Conservation (phyloP, 2,797 vertebrate genomes). For the Adrianichthys oophorus region DNA sequence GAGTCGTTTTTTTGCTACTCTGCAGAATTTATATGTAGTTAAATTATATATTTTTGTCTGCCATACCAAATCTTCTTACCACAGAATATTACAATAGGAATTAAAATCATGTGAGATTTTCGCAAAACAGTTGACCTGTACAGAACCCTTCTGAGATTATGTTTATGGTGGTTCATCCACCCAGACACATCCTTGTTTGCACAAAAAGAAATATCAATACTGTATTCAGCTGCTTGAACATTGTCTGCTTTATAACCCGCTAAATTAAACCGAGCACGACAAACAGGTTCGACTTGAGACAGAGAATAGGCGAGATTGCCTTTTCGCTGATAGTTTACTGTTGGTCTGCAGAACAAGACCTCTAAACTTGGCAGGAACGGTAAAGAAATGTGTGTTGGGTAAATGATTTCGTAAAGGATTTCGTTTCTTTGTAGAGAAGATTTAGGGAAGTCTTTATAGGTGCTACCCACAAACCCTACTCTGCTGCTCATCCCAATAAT, state of each 20-base stretch:
- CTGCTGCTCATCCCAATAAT: too few species aligned
- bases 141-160: conserved; percentile 30
- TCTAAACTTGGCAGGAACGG: too few species aligned
- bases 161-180: neutral
- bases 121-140: conserved; percentile 41
- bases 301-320: too few species aligned
- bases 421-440: too few species aligned
- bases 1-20: neutral
- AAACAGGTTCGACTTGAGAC: too few species aligned
- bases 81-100: conserved; percentile 27
- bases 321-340: too few species aligned
- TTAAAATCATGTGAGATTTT: conserved; percentile 36
- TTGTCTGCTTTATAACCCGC: too few species aligned
- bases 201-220: conserved; percentile 29
- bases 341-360: too few species aligned
- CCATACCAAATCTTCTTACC: conserved; percentile 23
- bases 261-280: too few species aligned
- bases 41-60: conserved; percentile 8
- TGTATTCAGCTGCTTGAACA: conserved; percentile 28
- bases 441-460: neutral
- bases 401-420: too few species aligned
- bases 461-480: too few species aligned
- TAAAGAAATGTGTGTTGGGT: too few species aligned
- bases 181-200: conserved; percentile 10
- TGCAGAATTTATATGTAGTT: conserved; percentile 4